Evolutionary conservation across 2,797 vertebrate genomes (phyloP).

Genomic region (Nothura maculosa): DNA sequence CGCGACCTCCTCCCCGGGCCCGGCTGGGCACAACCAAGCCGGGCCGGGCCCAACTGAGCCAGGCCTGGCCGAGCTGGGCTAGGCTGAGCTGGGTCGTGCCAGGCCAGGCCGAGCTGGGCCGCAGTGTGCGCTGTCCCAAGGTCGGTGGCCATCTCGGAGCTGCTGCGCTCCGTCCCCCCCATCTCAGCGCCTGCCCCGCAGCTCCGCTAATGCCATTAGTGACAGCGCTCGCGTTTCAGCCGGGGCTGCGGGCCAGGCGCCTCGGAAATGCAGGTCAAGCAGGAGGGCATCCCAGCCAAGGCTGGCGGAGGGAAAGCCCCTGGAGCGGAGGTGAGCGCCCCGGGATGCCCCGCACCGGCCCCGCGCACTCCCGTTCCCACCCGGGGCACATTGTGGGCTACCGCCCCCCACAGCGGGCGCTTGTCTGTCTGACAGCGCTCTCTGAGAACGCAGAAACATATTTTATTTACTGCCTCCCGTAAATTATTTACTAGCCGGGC

Average conservation of each 20-base stretch:
- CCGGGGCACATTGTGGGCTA: conserved; percentile 38
- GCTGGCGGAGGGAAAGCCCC: conserved; percentile 43
- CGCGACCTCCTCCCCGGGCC: neutral
- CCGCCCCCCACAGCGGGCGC: neutral
- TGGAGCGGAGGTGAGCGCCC: neutral
- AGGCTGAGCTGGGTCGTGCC: too few species aligned
- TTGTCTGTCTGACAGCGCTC: conserved; percentile 62
- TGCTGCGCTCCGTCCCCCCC: neutral
- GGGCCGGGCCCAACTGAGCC: neutral
- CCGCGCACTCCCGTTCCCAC: neutral
- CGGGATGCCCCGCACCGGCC: neutral
- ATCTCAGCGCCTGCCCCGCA: neutral
- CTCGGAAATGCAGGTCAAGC: conserved; percentile 77
- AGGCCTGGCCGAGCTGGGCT: neutral
- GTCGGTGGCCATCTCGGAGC: neutral
- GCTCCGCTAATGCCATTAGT: conserved; percentile 79
- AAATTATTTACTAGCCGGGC: conserved; percentile 80
- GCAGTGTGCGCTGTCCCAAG: neutral
- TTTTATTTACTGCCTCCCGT: conserved; percentile 82
- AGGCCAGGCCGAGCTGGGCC: too few species aligned
- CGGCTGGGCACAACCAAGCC: neutral
- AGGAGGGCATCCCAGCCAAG: conserved; percentile 75
- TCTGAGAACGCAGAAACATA: conserved; percentile 67
- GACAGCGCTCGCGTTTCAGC: conserved; percentile 74
- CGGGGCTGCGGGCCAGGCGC: conserved; percentile 71